Percentiles rank a stretch among this genome's conserved stretches.
These are phyloP conservation scores for Anguilla rostrata DNA, from an alignment of 2,113 vertebrate genomes.

Conservation along the genomic window DNA sequence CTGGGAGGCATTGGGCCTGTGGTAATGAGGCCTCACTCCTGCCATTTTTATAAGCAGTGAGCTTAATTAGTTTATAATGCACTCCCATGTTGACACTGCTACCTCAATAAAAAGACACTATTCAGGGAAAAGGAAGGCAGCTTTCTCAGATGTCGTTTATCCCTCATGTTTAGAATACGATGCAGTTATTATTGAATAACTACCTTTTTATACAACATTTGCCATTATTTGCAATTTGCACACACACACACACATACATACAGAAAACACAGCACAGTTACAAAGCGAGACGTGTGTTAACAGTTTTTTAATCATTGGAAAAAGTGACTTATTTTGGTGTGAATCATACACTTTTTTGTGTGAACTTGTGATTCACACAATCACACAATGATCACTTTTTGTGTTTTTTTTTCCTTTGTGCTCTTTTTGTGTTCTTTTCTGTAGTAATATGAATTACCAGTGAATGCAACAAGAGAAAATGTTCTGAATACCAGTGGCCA, in stretches of 20 bases:
- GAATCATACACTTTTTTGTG: too few species aligned
- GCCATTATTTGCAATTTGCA: neutral
- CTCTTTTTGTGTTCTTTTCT: too few species aligned
- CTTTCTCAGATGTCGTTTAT: neutral
- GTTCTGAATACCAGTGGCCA: too few species aligned
- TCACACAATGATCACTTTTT: too few species aligned
- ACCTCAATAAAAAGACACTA: neutral
- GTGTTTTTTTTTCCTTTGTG: too few species aligned
- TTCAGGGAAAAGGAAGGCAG: neutral
- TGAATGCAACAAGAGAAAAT: too few species aligned
- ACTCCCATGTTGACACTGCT: neutral
- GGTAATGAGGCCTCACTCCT: neutral
- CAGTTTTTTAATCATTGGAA: too few species aligned
- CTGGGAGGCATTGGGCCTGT: neutral
- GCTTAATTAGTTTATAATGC: constrained; percentile 12
- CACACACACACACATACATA: neutral
- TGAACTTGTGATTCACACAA: too few species aligned
- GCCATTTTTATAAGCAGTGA: neutral
- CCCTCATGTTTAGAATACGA: neutral
- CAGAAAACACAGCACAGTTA: neutral
- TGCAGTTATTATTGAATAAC: neutral
- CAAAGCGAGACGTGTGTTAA: too few species aligned
- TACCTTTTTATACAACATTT: too few species aligned
- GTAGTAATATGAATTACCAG: too few species aligned
- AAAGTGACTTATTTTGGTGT: too few species aligned